Base-by-base conservation (phyloP, 2,888 invertebrate genomes). In the Gymnosoma rotundatum region DNA sequence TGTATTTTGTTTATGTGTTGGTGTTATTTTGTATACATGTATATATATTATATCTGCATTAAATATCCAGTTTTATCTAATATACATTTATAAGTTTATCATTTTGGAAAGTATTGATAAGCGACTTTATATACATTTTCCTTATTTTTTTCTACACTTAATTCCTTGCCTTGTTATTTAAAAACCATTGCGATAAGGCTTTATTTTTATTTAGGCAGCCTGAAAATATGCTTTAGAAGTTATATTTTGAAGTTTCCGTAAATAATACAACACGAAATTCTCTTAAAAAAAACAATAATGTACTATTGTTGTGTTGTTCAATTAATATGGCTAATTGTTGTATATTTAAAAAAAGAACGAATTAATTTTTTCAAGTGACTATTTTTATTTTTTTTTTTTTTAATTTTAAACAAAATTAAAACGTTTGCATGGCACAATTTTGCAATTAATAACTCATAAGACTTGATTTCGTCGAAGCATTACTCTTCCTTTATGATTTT, bases 51-150 rank as follows among this genome's bases (percentile, higher is more conserved):
- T 63, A 32, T 67, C 60, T 69, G 25, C 69, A 20, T 21, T 64
- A 21, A n/a, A n/a, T 76, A 48, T 48, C 45, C 10, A 20, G 67
- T 67, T 56, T 75, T 58, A 20, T 64, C 36, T 79, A 79, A 45
- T 79, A 67, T 73, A 80, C 79, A 80, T 78, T 78, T 74, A 60
- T 74, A 61, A 78, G 48, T 69, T 69, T 52, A 61, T 67, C 2
- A 20, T 9, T 18, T 52, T 48, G 63, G 38, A 72, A 66, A 48
- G 16, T 54, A 72, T 32, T 8, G 32, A 32, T 32, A 75, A 83
- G 83, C 83, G 79, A 78, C 78, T 83, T 83, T 83, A 70, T 78
- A 42, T 54, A 9, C 45, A 38, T 21, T 38, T 80, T 61, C 18
- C n/a, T 20, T 58, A 5, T 14, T 21, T 52, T 52, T 58, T 58